Evolutionary conservation across 2,113 vertebrate species (phyloP).

Genomic region (Phyllostomus hastatus): DNA sequence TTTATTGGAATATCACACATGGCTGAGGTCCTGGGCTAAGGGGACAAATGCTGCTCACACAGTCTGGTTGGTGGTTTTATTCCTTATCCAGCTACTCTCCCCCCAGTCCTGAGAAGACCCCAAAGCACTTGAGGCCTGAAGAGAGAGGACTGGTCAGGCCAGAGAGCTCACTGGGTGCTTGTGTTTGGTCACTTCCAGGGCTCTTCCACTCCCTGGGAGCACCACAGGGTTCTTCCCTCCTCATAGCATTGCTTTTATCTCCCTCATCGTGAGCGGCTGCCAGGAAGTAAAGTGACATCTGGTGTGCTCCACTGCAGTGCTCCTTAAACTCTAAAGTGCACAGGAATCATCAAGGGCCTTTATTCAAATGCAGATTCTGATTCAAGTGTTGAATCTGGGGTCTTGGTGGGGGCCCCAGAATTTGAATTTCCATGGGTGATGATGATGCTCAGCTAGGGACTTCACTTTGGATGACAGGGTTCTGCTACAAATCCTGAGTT

Average conservation of each 20-base stretch:
- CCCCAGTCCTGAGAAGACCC: neutral
- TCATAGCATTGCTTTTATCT: neutral
- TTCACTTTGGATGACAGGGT: neutral
- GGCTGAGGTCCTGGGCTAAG: neutral
- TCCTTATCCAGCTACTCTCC: accelerated
- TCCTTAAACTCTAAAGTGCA: neutral
- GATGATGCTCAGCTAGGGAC: neutral
- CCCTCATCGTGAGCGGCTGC: neutral
- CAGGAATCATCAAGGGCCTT: neutral
- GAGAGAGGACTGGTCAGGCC: too few relatives aligned
- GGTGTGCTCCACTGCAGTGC: accelerated
- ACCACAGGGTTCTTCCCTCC: neutral
- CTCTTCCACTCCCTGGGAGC: neutral
- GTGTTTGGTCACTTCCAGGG: accelerated
- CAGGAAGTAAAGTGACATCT: neutral
- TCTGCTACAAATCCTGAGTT: neutral
- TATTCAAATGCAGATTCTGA: neutral
- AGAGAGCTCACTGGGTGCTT: neutral
- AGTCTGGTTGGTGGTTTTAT: neutral
- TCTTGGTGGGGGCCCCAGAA: neutral
- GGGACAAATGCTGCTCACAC: neutral
- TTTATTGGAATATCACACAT: neutral
- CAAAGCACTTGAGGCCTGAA: neutral
- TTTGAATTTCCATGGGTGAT: neutral
- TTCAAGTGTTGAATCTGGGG: neutral